phyloP scores from a whole-genome alignment of 2,113 vertebrate species.

The Protobothrops flavoviridis region DNA sequence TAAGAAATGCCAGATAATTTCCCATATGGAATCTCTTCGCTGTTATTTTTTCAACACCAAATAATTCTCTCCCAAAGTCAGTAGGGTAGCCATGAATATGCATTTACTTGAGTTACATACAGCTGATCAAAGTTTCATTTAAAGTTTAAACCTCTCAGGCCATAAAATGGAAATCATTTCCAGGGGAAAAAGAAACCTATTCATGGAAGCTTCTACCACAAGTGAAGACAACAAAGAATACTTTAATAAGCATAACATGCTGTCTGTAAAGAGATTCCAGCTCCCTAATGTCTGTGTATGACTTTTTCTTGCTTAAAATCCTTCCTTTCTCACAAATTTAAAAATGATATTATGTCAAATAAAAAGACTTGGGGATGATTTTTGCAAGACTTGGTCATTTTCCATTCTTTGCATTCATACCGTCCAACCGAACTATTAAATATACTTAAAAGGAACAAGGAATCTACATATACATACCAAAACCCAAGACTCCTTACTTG shows the following conservation, averaged over 20 bases:
- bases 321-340: slow-evolving; percentile 8
- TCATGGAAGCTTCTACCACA: slow-evolving; percentile 35
- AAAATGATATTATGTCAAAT: slow-evolving; percentile 28
- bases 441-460: slow-evolving; percentile 44
- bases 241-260: slow-evolving; percentile 51
- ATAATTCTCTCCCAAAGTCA: not conserved
- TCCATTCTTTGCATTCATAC: slow-evolving; percentile 3
- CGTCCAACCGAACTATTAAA: slow-evolving; percentile 46
- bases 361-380: slow-evolving; percentile 21
- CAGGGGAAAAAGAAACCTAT: slow-evolving; percentile 26
- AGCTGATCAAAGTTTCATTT: slow-evolving; percentile 40
- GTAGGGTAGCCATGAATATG: slow-evolving; percentile 21
- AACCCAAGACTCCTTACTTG: slow-evolving; percentile 25
- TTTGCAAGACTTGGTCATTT: slow-evolving; percentile 9
- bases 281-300: not conserved
- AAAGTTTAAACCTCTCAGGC: slow-evolving; percentile 42
- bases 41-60: not conserved
- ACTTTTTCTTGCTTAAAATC: slow-evolving; percentile 43
- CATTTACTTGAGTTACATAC: slow-evolving; percentile 16
- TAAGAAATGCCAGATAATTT: not conserved
- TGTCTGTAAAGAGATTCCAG: slow-evolving; percentile 35
- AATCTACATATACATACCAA: slow-evolving; percentile 29
- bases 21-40: not conserved
- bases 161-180: slow-evolving; percentile 35
- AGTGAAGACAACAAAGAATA: slow-evolving; percentile 52